Conservation (phyloP, 2,888 invertebrate genomes). For the Hydropsyche betteni region DNA sequence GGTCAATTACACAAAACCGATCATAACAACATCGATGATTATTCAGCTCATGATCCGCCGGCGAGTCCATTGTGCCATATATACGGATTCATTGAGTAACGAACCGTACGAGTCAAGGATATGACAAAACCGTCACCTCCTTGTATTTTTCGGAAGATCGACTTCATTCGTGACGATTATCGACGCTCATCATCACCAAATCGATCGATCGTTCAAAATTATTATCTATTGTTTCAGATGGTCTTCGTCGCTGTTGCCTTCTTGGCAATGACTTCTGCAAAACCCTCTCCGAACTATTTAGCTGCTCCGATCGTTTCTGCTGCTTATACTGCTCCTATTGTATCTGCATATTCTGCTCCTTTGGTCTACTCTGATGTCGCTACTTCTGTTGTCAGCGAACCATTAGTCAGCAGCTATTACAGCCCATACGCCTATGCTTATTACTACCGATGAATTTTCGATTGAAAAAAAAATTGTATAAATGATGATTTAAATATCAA, state of each 20-base stretch:
- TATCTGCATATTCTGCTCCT: constrained; percentile 36
- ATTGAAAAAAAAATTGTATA: too few relatives aligned
- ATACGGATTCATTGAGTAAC: constrained; percentile 17
- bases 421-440: constrained; percentile 50
- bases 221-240: constrained; percentile 57
- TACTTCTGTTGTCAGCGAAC: constrained; percentile 54
- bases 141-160: background rate
- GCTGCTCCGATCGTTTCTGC: constrained; percentile 25
- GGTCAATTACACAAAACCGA: too few relatives aligned
- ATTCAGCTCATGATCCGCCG: background rate
- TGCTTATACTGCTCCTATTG: constrained; percentile 7
- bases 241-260: constrained; percentile 62
- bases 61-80: constrained; percentile 4
- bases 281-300: constrained; percentile 54
- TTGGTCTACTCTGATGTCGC: constrained; percentile 51
- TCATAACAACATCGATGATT: background rate
- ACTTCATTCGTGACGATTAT: background rate
- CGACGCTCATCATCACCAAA: background rate
- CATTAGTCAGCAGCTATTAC: constrained; percentile 54
- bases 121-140: background rate
- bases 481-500: too few relatives aligned
- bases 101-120: constrained; percentile 24
- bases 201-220: background rate
- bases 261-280: constrained; percentile 62
- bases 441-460: constrained; percentile 9